A percentile compares a stretch with the other conserved stretches of the same genome.
Evolutionary conservation across 2,797 vertebrate genomes (phyloP).

Genomic region (Malacoctenus gilli): DNA sequence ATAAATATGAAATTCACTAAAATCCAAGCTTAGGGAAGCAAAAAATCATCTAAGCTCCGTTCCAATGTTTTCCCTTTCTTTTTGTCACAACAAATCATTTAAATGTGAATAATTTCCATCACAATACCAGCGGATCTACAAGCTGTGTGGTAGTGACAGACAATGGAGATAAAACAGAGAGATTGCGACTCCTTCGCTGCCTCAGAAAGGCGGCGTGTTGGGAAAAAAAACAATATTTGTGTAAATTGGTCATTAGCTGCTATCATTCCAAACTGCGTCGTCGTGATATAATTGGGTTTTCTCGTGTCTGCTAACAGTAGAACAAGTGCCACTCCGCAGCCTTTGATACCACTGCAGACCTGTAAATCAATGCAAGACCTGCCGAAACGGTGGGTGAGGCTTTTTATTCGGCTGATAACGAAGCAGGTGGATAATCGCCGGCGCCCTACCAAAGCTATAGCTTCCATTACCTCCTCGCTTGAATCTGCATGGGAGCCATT

Average conservation of each 20-base stretch:
- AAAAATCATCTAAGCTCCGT: no score
- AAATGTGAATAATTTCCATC: no score
- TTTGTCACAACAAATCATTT: no score
- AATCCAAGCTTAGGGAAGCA: no score
- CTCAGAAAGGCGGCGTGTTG: no score
- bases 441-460: slow-evolving; percentile 47
- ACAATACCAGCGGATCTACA: no score
- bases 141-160: neutral
- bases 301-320: slow-evolving; percentile 32
- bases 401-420: slow-evolving; percentile 45
- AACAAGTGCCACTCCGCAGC: slow-evolving; percentile 43
- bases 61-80: no score
- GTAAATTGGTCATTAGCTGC: slow-evolving; percentile 42
- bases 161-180: neutral
- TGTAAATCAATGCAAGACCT: slow-evolving; percentile 40
- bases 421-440: slow-evolving; percentile 68
- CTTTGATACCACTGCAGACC: slow-evolving; percentile 46
- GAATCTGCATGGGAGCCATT: slow-evolving; percentile 63
- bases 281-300: slow-evolving; percentile 40
- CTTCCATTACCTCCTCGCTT: slow-evolving; percentile 62
- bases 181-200: neutral
- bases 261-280: slow-evolving; percentile 28
- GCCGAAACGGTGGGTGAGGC: slow-evolving; percentile 40
- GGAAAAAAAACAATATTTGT: slow-evolving; percentile 28
- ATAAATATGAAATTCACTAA: no score